Conservation (phyloP, 2,888 invertebrate genomes). For the Sicus ferrugineus region DNA sequence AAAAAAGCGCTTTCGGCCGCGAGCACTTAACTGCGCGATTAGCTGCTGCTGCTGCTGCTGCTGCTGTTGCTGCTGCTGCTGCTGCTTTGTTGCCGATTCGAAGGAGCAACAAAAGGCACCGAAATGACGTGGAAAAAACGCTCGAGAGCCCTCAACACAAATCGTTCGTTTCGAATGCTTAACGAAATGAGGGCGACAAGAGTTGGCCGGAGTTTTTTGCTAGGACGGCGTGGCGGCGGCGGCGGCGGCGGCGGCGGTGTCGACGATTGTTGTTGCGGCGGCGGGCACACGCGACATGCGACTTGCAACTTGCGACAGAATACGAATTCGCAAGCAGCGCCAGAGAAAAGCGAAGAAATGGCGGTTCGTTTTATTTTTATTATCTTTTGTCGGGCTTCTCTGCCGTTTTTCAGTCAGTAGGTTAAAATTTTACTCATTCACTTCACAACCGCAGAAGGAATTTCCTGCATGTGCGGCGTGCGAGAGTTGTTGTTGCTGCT, state of each 20-base stretch:
- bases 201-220: too few species aligned
- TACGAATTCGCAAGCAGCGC: slow-evolving; percentile 31
- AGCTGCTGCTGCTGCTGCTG: too few species aligned
- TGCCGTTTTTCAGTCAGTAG: not conserved
- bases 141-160: too few species aligned
- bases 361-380: not conserved
- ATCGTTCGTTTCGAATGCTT: too few species aligned
- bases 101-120: too few species aligned
- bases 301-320: slow-evolving; percentile 34
- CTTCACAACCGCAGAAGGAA: slow-evolving; percentile 10
- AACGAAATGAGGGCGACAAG: too few species aligned
- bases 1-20: not conserved
- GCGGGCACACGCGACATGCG: slow-evolving; percentile 13
- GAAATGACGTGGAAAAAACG: too few species aligned
- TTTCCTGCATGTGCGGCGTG: slow-evolving; percentile 18
- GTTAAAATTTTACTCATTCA: slow-evolving; percentile 17
- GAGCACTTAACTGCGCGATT: not conserved
- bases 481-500: not conserved
- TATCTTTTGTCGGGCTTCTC: slow-evolving; percentile 3
- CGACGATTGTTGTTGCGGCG: too few species aligned
- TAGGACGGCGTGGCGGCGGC: too few species aligned
- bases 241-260: too few species aligned
- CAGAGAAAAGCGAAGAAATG: too few species aligned
- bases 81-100: not conserved
- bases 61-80: not conserved